Percentiles rank a stretch among this genome's conserved stretches.
These are phyloP conservation scores for Sylvia borin DNA, from an alignment of 2,797 vertebrate genomes.

Conservation along the genomic window DNA sequence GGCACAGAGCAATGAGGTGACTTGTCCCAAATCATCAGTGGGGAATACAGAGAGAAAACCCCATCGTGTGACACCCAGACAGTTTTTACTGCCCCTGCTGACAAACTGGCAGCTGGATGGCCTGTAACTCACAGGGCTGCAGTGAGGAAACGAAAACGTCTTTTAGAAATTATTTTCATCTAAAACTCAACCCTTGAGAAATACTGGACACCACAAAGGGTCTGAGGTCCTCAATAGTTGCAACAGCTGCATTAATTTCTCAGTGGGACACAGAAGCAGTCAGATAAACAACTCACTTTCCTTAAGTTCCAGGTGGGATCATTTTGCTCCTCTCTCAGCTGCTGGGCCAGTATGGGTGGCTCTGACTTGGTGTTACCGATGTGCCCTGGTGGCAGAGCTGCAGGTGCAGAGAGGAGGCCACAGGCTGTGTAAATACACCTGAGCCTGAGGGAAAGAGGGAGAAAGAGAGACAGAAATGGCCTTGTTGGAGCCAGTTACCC, in stretches of 20 bases:
- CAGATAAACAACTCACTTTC: not conserved
- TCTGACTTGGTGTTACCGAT: not conserved
- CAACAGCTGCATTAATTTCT: not conserved
- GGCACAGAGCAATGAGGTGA: rapidly evolving
- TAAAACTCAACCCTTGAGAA: not conserved
- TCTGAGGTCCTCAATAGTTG: not conserved
- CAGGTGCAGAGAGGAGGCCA: not conserved
- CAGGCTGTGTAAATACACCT: not conserved
- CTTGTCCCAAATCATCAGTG: not conserved
- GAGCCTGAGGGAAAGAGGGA: not conserved
- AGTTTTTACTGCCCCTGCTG: not conserved
- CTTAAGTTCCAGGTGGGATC: not conserved
- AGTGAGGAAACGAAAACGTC: not conserved
- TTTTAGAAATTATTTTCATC: not conserved
- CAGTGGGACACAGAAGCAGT: not conserved
- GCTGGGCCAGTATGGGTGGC: not conserved
- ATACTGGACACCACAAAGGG: not conserved
- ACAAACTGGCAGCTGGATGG: not conserved
- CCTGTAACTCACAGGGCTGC: not conserved
- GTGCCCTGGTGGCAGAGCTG: slow-evolving; percentile 8
- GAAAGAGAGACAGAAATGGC: not conserved
- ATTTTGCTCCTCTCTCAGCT: not conserved
- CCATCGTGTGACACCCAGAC: not conserved
- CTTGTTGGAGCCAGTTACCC: slow-evolving; percentile 39
- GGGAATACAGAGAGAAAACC: not conserved